Evolutionary conservation across 2,797 vertebrate genomes (phyloP).

Genomic region (Karalla daura): DNA sequence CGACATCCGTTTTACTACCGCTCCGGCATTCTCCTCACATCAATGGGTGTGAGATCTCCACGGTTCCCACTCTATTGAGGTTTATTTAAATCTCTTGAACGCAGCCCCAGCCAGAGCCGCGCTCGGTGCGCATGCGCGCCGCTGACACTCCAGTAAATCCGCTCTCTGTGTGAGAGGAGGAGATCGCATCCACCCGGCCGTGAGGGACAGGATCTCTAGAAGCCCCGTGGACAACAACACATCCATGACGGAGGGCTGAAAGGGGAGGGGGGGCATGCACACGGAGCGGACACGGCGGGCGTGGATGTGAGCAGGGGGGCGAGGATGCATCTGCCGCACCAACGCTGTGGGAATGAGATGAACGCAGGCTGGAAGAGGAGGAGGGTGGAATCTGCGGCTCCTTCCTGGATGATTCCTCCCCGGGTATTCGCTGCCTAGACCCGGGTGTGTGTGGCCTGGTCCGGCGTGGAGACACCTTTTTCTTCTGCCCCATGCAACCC

Average conservation of each 20-base stretch:
- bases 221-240: constrained; percentile 28
- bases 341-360: constrained; percentile 51
- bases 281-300: constrained; percentile 39
- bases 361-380: constrained; percentile 44
- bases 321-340: constrained; percentile 53
- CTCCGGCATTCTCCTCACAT: constrained; percentile 23
- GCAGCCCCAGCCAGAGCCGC: constrained; percentile 61
- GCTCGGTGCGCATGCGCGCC: constrained; percentile 80
- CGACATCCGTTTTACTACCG: constrained; percentile 9
- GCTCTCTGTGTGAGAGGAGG: constrained; percentile 73
- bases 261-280: background rate
- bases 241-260: background rate
- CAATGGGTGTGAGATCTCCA: constrained; percentile 37
- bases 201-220: constrained; percentile 60
- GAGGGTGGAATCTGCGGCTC: constrained; percentile 31
- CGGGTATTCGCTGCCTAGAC: constrained; percentile 8
- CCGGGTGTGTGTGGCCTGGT: constrained; percentile 4
- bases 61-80: constrained; percentile 37
- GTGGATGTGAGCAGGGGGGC: constrained; percentile 40
- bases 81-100: constrained; percentile 73
- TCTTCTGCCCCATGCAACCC: background rate
- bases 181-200: constrained; percentile 74
- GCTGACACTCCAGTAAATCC: constrained; percentile 84
- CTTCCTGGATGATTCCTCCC: constrained; percentile 25
- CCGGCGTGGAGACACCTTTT: constrained; percentile 35